Conservation (phyloP, 2,113 vertebrate species). For the Chrysochloris asiatica region DNA sequence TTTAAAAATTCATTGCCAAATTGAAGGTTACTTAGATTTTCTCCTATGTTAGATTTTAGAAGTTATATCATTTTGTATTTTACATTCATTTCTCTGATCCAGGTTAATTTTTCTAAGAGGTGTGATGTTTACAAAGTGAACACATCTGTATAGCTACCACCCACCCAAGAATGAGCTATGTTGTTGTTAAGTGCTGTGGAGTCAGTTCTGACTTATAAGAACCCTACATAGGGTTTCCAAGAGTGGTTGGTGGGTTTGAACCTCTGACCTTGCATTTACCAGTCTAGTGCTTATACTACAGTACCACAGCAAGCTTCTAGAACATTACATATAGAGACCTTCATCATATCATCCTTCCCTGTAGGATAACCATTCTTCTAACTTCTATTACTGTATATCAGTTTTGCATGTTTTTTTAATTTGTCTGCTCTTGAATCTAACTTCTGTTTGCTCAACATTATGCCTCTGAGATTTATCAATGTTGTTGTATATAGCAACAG, state of each 20-base stretch:
- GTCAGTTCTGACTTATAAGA: too few relatives aligned
- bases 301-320: too few relatives aligned
- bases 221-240: too few relatives aligned
- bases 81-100: neutral
- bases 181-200: too few relatives aligned
- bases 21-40: neutral
- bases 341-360: neutral
- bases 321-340: fast-evolving
- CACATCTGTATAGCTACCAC: too few relatives aligned
- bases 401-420: neutral
- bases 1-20: neutral
- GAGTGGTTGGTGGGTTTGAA: too few relatives aligned
- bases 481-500: neutral
- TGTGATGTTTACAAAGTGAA: neutral
- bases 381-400: neutral
- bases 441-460: neutral
- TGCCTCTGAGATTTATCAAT: neutral
- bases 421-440: neutral
- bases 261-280: too few relatives aligned
- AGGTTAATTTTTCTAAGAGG: neutral
- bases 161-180: too few relatives aligned
- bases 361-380: neutral
- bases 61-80: neutral
- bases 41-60: neutral
- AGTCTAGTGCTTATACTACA: too few relatives aligned